Evolutionary conservation across 2,113 vertebrate genomes (phyloP).

Genomic region (Pagrus major): DNA sequence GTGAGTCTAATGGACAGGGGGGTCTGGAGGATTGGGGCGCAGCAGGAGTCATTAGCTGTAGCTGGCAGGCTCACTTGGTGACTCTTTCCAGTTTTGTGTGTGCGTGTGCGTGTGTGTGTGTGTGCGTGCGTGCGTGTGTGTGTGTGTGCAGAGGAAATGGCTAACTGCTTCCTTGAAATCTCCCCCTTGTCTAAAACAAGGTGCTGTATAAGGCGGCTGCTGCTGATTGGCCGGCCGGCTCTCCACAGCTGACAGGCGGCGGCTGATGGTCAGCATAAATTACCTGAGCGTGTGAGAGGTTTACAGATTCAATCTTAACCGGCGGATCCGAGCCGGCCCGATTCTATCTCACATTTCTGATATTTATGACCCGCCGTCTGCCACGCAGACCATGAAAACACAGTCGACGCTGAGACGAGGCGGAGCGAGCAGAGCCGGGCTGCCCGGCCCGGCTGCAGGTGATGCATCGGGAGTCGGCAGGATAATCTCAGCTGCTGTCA

Average conservation of each 20-base stretch:
- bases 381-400: not conserved
- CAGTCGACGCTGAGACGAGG: not conserved
- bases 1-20: slow-evolving; percentile 12
- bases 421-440: not conserved
- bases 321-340: not conserved
- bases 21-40: slow-evolving; percentile 37
- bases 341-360: not conserved
- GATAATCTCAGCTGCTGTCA: not conserved
- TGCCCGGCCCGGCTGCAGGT: not conserved
- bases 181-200: not conserved
- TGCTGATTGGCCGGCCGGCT: not conserved
- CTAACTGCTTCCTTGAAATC: not conserved
- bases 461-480: not conserved
- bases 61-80: slow-evolving; percentile 10
- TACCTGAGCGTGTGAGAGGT: not conserved
- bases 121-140: slow-evolving; percentile 21
- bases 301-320: slow-evolving; percentile 9
- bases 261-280: slow-evolving; percentile 19
- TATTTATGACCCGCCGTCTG: slow-evolving; percentile 14
- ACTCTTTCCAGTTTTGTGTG: not conserved
- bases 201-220: not conserved
- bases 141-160: not conserved
- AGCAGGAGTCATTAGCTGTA: slow-evolving; percentile 49
- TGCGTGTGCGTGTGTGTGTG: slow-evolving; percentile 10
- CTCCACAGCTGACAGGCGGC: not conserved